These are phyloP conservation scores for Caenorhabditis sp. DNA, from an alignment of 2,888 invertebrate species.

Conservation along the genomic window DNA sequence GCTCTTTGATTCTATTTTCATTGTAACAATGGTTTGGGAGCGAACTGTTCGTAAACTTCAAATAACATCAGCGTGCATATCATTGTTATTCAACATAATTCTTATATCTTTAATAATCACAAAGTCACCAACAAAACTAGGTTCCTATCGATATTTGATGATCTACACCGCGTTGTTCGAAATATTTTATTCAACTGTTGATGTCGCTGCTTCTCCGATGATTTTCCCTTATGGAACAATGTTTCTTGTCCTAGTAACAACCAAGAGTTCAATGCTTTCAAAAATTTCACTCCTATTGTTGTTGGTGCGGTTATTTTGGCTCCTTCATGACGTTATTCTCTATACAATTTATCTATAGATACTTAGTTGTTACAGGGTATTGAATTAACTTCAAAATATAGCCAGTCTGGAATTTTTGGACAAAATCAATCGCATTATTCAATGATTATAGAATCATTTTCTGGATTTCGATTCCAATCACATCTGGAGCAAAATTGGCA, in stretches of 20 bases:
- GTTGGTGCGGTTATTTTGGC: too few relatives aligned
- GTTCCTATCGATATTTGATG: constrained; percentile 24
- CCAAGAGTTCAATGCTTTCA: too few relatives aligned
- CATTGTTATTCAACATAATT: constrained; percentile 3
- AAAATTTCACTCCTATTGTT: too few relatives aligned
- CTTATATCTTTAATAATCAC: constrained; percentile 11
- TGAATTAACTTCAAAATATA: too few relatives aligned
- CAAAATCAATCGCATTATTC: not conserved
- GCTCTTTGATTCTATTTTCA: too few relatives aligned
- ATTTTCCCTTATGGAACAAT: not conserved
- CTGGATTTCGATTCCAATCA: constrained; percentile 14
- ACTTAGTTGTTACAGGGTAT: not conserved
- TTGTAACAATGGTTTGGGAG: too few relatives aligned
- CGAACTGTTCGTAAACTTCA: not conserved
- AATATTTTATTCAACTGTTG: constrained; percentile 14
- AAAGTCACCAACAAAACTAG: constrained; percentile 16
- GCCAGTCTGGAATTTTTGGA: too few relatives aligned
- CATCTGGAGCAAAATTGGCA: constrained; percentile 17
- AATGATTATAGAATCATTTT: constrained; percentile 9
- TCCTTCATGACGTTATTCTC: not conserved
- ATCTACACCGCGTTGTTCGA: constrained; percentile 26
- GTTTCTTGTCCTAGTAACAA: too few relatives aligned
- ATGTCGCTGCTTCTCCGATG: constrained; percentile 15
- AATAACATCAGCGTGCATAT: not conserved
- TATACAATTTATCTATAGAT: not conserved